Evolutionary conservation across 1,140 invertebrate species (phyloP).

Genomic region (Dinoponera quadriceps): DNA sequence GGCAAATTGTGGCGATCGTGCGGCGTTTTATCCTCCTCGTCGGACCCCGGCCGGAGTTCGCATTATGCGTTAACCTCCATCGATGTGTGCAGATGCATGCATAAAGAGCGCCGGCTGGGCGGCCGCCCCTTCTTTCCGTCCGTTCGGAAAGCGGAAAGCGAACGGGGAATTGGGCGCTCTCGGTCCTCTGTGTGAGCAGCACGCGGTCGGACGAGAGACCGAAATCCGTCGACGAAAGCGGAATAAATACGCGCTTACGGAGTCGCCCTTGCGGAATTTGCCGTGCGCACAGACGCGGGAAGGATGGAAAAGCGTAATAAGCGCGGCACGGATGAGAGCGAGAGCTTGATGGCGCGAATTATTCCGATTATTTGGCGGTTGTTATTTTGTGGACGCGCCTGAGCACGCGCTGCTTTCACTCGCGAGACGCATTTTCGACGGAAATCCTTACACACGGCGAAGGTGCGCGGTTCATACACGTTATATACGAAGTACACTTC

Average conservation of each 20-base stretch:
- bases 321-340: neutral
- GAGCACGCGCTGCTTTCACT: neutral
- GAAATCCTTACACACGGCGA: neutral
- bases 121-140: conserved; percentile 22
- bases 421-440: no score
- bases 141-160: neutral
- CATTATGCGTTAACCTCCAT: conserved; percentile 72
- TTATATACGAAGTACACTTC: no score
- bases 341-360: conserved; percentile 34
- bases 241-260: conserved; percentile 12
- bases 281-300: neutral
- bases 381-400: neutral
- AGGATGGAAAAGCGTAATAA: conserved; percentile 1
- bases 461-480: no score
- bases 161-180: conserved; percentile 31
- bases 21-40: conserved; percentile 70
- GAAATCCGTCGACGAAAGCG: conserved; percentile 37
- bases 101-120: conserved; percentile 60
- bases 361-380: conserved; percentile 6
- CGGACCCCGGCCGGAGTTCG: conserved; percentile 28
- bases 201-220: neutral
- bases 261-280: conserved; percentile 22
- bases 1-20: conserved; percentile 54
- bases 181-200: neutral
- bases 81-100: conserved; percentile 72